Evolutionary conservation across 1,140 invertebrate genomes (phyloP), one percentile per base, ranked within the genome.

Genomic region (Dendrolimus kikuchii): DNA sequence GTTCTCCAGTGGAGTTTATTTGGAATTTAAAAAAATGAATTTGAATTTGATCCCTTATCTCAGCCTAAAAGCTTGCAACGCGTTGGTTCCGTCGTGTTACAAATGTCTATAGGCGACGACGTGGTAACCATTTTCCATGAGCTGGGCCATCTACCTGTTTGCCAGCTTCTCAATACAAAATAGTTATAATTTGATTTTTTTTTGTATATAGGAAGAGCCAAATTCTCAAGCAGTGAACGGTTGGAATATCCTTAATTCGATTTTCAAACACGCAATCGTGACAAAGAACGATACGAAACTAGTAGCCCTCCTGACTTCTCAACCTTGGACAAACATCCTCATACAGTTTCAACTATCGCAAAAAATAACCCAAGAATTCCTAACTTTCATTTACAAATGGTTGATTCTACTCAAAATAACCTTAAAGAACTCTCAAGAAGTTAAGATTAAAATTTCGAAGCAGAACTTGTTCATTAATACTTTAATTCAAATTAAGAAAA

Each of bases 261-360:
- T 86, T 40, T 84, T 80, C 51, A 82, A 75, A 60, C 64, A 86
- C 51, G 74, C 77, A 2, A 74, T 86, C 7, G 47, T 72, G 1
- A 60, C 66, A 7, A 80, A 72, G 60, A 76, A 75, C 38, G 77
- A 84, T 46, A 55, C 68, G 2, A 77, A 73, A 42, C 46, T 86
- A 6, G 68, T 84, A 0, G 68, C 73, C 5, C 69, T 60, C 5
- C 60, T 86, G 5, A 82, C 80, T 6, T 75, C 72, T 1, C 82
- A 86, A 51, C 77, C 81, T 0, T 86, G 82, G 82, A 84, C 77
- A 5, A 71, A 78, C 55, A 73, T 63, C 5, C 59, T 86, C 0
- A 70, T 82, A 61, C 62, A 74, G 50, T 86, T 80, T 48, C 79
- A 82, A 71, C 46, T 82, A 37, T 72, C 79, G 40, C 74, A 81